A percentile compares a stretch with the other conserved stretches of the same genome.
Evolutionary conservation across 2,888 invertebrate genomes (phyloP).

Genomic region (Melanostoma scalare): DNA sequence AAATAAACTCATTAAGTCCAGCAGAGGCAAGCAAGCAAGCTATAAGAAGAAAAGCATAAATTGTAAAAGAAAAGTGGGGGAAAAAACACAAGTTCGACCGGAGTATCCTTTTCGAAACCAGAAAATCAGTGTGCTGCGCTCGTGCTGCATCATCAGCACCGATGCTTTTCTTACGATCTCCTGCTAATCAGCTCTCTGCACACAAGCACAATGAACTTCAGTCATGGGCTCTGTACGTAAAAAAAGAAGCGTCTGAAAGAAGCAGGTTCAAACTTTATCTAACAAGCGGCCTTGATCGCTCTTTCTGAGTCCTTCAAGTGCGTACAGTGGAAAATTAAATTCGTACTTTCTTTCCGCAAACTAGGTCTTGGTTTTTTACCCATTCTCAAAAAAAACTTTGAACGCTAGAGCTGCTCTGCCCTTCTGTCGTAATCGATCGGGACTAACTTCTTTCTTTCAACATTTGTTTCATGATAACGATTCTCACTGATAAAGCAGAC

Average conservation of each 20-base stretch:
- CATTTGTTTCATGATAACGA: too few species aligned
- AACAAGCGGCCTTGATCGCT: too few species aligned
- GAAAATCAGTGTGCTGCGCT: constrained; percentile 57
- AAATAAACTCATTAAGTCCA: constrained; percentile 68
- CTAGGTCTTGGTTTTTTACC: too few species aligned
- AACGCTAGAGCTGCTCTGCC: too few species aligned
- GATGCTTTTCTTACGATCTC: constrained; percentile 40
- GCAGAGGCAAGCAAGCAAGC: constrained; percentile 15
- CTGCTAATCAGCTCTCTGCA: constrained; percentile 59
- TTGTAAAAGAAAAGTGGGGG: constrained; percentile 5
- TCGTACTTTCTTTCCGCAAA: too few species aligned
- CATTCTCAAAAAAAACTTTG: too few species aligned
- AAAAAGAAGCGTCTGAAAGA: background rate
- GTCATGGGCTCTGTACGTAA: constrained; percentile 35
- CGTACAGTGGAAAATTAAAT: too few species aligned
- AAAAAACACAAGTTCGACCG: background rate
- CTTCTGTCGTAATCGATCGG: too few species aligned
- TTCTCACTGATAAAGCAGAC: too few species aligned
- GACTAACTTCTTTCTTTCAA: too few species aligned
- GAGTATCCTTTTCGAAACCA: constrained; percentile 47
- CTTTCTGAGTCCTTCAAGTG: too few species aligned
- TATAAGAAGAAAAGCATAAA: constrained; percentile 11
- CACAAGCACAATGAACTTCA: constrained; percentile 67
- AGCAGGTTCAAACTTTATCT: background rate
- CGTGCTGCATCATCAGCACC: constrained; percentile 60